Evolutionary conservation across 1,140 invertebrate species (phyloP), one percentile per base, ranked within the genome.

Genomic region (Chelonus insularis): DNA sequence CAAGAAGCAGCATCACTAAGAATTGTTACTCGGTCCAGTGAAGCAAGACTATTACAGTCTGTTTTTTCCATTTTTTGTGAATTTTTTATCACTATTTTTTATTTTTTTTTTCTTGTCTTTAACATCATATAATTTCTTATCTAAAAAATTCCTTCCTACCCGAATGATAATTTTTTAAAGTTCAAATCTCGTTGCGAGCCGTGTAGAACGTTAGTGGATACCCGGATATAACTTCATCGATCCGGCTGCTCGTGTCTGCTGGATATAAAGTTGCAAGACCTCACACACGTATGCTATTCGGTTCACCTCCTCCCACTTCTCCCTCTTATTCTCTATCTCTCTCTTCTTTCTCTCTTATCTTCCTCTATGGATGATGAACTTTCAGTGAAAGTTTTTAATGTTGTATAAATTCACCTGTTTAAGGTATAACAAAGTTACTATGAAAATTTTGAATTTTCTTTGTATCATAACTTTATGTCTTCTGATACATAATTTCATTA

Each of bases 201-300:
- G 61, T 55, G 57, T 60, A 45, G 23, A 63, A 63, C 48, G 55
- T 32, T 41, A 63, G 48, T 63, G 56, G 61, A 63, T 63, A 63
- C 62, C 62, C 62, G 62, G 62, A 63, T 59, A 63, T 63, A 63
- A 63, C 62, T 63, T 63, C 50, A 59, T 63, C 62, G 62, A 63
- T 63, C 61, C 56, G 45, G 47, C 62, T 47, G 62, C 62, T 55
- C 62, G 57, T 58, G 57, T 63, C 56, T 55, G 56, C 62, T 63
- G 56, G 62, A 63, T 63, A 63, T 63, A 59, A 63, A 63, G 62
- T 63, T 45, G 57, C 62, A 43, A 45, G 62, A 59, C 51, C 50
- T 47, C 51, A 54, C 48, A 51, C 23, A 59, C 57, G 48, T 39
- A 59, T 32, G 37, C 57, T 34, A 14, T 37, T 51, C 8, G 34